Evolutionary conservation across 2,113 vertebrate species (phyloP).

Genomic region (Tychaedon coryphoeus): DNA sequence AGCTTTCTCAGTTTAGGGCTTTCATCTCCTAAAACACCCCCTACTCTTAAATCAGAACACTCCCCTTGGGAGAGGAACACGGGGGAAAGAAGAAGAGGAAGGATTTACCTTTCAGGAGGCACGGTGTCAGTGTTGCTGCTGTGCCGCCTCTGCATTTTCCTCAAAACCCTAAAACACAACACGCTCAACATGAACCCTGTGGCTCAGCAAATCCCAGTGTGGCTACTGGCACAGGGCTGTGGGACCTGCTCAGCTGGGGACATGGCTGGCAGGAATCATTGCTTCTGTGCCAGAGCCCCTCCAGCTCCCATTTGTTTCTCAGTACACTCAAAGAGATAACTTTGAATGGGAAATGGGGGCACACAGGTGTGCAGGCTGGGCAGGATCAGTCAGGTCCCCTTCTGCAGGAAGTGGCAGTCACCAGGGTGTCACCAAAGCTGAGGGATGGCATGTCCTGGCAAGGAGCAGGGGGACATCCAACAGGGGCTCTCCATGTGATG

Average conservation of each 20-base stretch:
- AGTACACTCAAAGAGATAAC: neutral
- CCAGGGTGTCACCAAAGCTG: neutral
- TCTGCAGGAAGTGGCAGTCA: neutral
- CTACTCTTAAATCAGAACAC: neutral
- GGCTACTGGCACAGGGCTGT: neutral
- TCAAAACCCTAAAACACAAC: slow-evolving; percentile 81
- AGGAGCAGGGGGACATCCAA: neutral
- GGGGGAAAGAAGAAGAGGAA: neutral
- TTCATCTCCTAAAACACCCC: neutral
- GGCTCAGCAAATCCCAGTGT: neutral
- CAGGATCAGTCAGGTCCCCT: neutral
- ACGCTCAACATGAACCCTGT: slow-evolving; percentile 64
- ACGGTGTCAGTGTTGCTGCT: slow-evolving; percentile 95
- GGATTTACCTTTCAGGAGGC: slow-evolving; percentile 88
- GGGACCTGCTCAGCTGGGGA: neutral
- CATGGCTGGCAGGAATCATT: neutral
- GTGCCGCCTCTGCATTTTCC: slow-evolving; percentile 98
- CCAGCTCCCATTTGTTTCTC: neutral
- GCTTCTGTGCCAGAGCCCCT: neutral
- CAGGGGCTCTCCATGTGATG: neutral
- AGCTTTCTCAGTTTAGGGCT: neutral
- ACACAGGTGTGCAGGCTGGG: neutral
- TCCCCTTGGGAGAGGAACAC: neutral
- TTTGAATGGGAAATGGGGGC: neutral
- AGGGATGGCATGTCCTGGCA: neutral